A percentile compares a stretch with the other conserved stretches of the same genome.
These are phyloP conservation scores for Urechis unicinctus DNA, from an alignment of 2,888 invertebrate genomes.

Conservation along the genomic window DNA sequence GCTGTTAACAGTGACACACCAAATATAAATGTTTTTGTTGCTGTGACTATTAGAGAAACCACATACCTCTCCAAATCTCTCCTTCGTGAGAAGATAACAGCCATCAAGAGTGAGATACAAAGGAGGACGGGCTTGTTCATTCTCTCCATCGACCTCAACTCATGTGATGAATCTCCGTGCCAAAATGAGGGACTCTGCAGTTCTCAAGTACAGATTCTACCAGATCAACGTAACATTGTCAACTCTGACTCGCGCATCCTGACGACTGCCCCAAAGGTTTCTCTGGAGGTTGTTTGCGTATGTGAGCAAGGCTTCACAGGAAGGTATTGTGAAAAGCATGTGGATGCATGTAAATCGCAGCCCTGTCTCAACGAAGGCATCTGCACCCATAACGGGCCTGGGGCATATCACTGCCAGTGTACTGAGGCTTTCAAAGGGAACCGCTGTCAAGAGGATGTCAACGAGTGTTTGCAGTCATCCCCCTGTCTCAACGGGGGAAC, in stretches of 20 bases:
- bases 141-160: background rate
- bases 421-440: conserved; percentile 85
- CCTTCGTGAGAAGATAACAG: background rate
- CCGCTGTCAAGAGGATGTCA: conserved; percentile 68
- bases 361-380: conserved; percentile 22
- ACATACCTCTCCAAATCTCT: conserved; percentile 14
- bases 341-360: conserved; percentile 14
- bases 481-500: conserved; percentile 80
- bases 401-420: conserved; percentile 64
- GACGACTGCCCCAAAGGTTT: background rate
- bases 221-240: background rate
- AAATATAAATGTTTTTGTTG: conserved; percentile 10
- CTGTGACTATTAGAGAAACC: conserved; percentile 16
- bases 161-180: conserved; percentile 34
- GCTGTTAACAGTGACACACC: background rate
- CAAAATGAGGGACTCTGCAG: conserved; percentile 29
- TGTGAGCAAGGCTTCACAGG: background rate
- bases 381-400: background rate
- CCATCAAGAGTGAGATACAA: background rate
- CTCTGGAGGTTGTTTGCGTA: conserved; percentile 17
- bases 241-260: background rate
- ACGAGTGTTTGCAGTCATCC: conserved; percentile 73
- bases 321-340: background rate
- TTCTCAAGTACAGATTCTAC: background rate
- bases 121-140: background rate